Conservation (phyloP, 2,888 invertebrate species). For the Ecdyonurus torrentis region DNA sequence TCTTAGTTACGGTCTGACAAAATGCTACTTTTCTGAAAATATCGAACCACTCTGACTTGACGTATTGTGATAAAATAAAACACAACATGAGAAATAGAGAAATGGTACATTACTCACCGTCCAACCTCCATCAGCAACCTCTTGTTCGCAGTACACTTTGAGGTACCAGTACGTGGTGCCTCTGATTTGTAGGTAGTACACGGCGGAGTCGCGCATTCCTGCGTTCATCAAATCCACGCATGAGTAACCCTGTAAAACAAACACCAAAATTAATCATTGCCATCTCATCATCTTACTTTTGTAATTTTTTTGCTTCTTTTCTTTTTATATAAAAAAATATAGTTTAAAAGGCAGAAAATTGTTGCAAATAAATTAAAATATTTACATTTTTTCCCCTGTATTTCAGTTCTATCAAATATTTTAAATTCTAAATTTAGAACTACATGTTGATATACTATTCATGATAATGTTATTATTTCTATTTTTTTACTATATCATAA, state of each 20-base stretch:
- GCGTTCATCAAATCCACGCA: conserved; percentile 72
- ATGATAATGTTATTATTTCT: too few relatives aligned
- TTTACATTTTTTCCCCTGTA: too few relatives aligned
- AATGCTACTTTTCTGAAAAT: neutral
- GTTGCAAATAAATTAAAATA: too few relatives aligned
- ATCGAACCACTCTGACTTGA: neutral
- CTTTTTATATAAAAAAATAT: too few relatives aligned
- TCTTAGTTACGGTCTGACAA: too few relatives aligned
- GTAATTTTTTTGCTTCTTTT: too few relatives aligned
- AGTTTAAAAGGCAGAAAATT: too few relatives aligned
- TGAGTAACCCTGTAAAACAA: conserved; percentile 61
- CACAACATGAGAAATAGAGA: neutral
- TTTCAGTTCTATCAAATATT: too few relatives aligned
- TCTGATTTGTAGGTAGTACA: conserved; percentile 76
- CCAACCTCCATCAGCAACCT: conserved; percentile 80
- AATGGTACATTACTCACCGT: conserved; percentile 46
- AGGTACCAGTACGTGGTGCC: conserved; percentile 88
- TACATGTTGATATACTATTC: too few relatives aligned
- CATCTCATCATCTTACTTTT: neutral
- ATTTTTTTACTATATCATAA: too few relatives aligned
- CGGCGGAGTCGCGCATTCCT: conserved; percentile 73
- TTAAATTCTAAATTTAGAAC: too few relatives aligned
- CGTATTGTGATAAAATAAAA: neutral
- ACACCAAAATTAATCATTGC: conserved; percentile 14
- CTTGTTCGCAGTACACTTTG: conserved; percentile 81